phyloP scores from a whole-genome alignment of 2,113 vertebrate species.

The Melanotaenia duboulayi region DNA sequence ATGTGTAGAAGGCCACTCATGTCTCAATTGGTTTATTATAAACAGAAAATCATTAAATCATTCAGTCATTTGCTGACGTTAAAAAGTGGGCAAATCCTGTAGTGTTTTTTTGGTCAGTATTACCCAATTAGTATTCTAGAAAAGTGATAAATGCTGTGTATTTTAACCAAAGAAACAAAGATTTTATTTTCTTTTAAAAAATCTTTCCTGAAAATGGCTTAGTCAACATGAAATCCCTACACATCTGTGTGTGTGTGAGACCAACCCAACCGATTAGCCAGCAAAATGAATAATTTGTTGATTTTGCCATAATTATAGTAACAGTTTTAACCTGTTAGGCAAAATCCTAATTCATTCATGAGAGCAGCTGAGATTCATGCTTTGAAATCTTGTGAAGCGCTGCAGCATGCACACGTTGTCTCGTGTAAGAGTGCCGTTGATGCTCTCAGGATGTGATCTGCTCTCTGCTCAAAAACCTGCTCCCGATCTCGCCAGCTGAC shows the following conservation, averaged over 20 bases:
- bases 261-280: conserved; percentile 5
- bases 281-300: conserved; percentile 12
- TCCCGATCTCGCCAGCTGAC: conserved; percentile 61
- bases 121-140: neutral
- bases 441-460: conserved; percentile 47
- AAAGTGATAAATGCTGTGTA: neutral
- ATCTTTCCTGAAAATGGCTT: neutral
- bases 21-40: neutral
- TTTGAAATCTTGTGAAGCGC: conserved; percentile 3
- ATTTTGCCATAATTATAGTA: conserved; percentile 12
- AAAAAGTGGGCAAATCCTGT: neutral
- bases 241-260: neutral
- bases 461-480: conserved; percentile 56
- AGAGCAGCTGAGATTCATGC: conserved; percentile 34
- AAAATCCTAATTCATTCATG: conserved; percentile 33
- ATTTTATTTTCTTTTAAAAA: no score
- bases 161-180: neutral
- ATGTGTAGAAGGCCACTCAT: no score
- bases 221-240: neutral
- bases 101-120: neutral
- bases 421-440: conserved; percentile 30
- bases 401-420: neutral
- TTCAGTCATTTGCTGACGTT: neutral
- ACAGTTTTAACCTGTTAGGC: conserved; percentile 5
- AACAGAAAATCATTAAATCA: neutral